A percentile compares a stretch with the other conserved stretches of the same genome.
These are phyloP conservation scores for Martes martes DNA, from an alignment of 2,113 vertebrate species.

Conservation along the genomic window DNA sequence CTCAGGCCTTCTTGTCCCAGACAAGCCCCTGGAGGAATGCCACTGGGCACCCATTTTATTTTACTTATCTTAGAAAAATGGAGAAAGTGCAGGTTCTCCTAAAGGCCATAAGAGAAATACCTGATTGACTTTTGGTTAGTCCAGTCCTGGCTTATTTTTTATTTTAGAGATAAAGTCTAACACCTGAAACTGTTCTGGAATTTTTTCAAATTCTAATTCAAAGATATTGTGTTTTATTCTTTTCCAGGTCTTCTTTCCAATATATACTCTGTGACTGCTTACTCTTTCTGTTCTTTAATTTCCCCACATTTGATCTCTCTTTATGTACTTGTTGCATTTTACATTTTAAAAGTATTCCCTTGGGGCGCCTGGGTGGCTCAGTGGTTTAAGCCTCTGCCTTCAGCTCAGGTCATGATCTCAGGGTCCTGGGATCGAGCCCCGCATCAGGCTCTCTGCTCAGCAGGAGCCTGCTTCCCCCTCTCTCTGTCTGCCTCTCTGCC, in stretches of 20 bases:
- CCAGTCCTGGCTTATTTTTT: background rate
- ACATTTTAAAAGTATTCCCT: background rate
- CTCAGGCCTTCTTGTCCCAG: background rate
- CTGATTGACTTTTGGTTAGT: background rate
- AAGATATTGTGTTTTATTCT: background rate
- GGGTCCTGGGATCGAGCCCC: too few relatives aligned
- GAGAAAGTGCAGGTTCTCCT: background rate
- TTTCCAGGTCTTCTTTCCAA: background rate
- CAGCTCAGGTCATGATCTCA: too few relatives aligned
- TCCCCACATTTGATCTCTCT: background rate
- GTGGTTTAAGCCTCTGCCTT: too few relatives aligned
- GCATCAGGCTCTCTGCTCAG: too few relatives aligned
- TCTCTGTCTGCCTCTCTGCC: too few relatives aligned
- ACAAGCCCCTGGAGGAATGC: background rate
- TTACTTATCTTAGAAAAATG: background rate
- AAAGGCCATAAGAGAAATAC: background rate
- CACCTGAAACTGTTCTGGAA: background rate
- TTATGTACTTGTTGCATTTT: background rate
- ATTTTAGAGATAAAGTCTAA: constrained; percentile 23
- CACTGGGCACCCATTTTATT: background rate
- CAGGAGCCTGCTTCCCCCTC: too few relatives aligned
- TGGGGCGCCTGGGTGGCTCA: too few relatives aligned
- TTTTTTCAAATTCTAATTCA: background rate
- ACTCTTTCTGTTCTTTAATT: background rate
- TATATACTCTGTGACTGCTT: background rate